A percentile compares a stretch with the other conserved stretches of the same genome.
Conservation (phyloP, 2,888 invertebrate species). For the Apodemia mormo region DNA sequence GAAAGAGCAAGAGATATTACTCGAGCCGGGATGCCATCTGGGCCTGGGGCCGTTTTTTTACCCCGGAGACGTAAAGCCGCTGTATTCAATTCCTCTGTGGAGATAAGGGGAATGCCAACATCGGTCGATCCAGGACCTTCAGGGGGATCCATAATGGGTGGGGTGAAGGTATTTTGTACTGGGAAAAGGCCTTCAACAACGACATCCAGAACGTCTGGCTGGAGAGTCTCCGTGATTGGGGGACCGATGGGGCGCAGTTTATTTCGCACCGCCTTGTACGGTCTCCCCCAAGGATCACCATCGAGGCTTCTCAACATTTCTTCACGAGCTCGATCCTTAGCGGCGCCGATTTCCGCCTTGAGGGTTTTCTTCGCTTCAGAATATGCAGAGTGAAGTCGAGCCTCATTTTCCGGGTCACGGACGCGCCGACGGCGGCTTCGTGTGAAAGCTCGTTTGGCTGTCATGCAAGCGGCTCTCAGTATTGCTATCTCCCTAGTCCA, state of each 20-base stretch:
- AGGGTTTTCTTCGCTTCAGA: neutral
- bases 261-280: conserved; percentile 19
- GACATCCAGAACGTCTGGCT: neutral
- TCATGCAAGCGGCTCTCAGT: conserved; percentile 21
- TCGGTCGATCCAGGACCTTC: too few species aligned
- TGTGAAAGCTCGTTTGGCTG: conserved; percentile 26
- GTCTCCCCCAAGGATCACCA: conserved; percentile 26
- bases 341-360: neutral
- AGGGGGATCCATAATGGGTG: too few species aligned
- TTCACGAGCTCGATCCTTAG: too few species aligned
- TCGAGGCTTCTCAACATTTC: conserved; percentile 21
- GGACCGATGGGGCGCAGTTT: conserved; percentile 22
- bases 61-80: neutral
- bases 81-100: neutral
- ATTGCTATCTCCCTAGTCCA: conserved; percentile 27
- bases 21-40: neutral
- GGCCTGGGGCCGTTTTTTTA: conserved; percentile 3
- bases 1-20: neutral
- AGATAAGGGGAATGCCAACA: too few species aligned
- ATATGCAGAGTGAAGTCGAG: neutral
- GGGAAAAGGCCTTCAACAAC: conserved; percentile 5
- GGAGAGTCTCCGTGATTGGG: conserved; percentile 21
- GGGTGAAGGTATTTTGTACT: neutral
- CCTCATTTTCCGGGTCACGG: too few species aligned
- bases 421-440: conserved; percentile 20